phyloP scores from a whole-genome alignment of 2,113 vertebrate species.

The Symphodus melops region DNA sequence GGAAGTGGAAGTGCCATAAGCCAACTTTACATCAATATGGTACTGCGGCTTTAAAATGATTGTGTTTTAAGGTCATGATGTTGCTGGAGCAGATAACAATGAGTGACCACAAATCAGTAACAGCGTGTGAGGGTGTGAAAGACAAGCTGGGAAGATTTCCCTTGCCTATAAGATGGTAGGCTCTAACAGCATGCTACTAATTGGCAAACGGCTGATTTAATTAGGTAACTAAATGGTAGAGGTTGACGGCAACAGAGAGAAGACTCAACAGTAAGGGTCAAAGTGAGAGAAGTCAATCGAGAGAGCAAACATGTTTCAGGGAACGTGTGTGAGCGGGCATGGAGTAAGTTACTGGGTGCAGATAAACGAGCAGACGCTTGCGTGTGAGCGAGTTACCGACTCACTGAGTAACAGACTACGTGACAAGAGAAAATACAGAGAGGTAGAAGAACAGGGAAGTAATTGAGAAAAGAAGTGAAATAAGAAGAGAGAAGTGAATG shows the following conservation, averaged over 20 bases:
- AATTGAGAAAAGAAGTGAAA: slow-evolving; percentile 48
- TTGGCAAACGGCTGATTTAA: slow-evolving; percentile 27
- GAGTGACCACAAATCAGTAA: no score
- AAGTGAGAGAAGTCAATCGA: neutral
- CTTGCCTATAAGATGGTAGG: neutral
- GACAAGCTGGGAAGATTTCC: slow-evolving; percentile 10
- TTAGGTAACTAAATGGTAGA: slow-evolving; percentile 3
- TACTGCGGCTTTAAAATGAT: no score
- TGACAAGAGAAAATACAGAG: slow-evolving; percentile 51
- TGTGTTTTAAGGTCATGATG: no score
- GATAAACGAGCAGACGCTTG: slow-evolving; percentile 21
- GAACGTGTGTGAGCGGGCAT: slow-evolving; percentile 9
- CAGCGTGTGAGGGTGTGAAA: slow-evolving; percentile 10
- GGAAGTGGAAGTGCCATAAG: no score
- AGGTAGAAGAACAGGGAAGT: slow-evolving; percentile 7
- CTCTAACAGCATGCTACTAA: slow-evolving; percentile 33
- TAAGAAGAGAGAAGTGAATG: slow-evolving; percentile 49
- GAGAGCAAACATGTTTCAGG: slow-evolving; percentile 6
- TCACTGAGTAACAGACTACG: slow-evolving; percentile 28
- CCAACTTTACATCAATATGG: no score
- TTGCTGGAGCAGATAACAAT: no score
- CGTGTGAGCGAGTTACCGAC: slow-evolving; percentile 8
- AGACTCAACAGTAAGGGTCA: slow-evolving; percentile 14
- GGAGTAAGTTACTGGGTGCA: slow-evolving; percentile 22
- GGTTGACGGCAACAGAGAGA: neutral